A percentile compares a stretch with the other conserved stretches of the same genome.
Conservation (phyloP, 2,888 invertebrate genomes). For the Tenthredo mesomela region DNA sequence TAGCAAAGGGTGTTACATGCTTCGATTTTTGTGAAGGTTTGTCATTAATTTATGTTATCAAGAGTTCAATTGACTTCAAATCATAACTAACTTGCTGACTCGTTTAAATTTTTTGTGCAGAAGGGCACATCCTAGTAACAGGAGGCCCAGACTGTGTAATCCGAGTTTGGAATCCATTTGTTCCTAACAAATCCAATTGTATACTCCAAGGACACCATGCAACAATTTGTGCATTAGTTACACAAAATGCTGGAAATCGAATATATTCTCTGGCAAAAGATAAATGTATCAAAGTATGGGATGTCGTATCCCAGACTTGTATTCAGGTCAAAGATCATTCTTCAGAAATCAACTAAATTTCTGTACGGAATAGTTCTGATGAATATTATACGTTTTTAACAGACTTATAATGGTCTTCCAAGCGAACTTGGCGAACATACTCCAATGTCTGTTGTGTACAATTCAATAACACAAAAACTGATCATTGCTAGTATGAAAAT, state of each 20-base stretch:
- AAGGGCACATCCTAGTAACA: constrained; percentile 78
- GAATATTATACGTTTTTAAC: constrained; percentile 56
- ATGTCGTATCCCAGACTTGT: constrained; percentile 83
- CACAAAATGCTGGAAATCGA: constrained; percentile 84
- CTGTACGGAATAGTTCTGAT: background rate
- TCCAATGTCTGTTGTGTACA: constrained; percentile 83
- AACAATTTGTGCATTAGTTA: constrained; percentile 83
- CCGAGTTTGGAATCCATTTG: constrained; percentile 90
- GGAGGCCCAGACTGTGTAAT: constrained; percentile 89
- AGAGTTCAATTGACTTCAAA: background rate
- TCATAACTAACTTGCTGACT: background rate
- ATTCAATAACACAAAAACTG: constrained; percentile 83
- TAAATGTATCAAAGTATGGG: constrained; percentile 89
- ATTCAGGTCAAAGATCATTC: constrained; percentile 80
- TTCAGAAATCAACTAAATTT: background rate
- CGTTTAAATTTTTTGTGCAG: constrained; percentile 72
- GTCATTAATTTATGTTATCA: background rate
- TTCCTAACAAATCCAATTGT: constrained; percentile 83
- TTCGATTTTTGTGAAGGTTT: constrained; percentile 71
- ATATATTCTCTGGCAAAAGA: constrained; percentile 87
- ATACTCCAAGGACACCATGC: constrained; percentile 86
- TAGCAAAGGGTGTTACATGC: constrained; percentile 76
- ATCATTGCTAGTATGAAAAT: constrained; percentile 84
- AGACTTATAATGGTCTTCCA: constrained; percentile 85
- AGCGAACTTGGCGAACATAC: constrained; percentile 82